These are phyloP conservation scores for Ommatoiulus sabulosus DNA, from an alignment of 2,888 invertebrate species.

Conservation along the genomic window DNA sequence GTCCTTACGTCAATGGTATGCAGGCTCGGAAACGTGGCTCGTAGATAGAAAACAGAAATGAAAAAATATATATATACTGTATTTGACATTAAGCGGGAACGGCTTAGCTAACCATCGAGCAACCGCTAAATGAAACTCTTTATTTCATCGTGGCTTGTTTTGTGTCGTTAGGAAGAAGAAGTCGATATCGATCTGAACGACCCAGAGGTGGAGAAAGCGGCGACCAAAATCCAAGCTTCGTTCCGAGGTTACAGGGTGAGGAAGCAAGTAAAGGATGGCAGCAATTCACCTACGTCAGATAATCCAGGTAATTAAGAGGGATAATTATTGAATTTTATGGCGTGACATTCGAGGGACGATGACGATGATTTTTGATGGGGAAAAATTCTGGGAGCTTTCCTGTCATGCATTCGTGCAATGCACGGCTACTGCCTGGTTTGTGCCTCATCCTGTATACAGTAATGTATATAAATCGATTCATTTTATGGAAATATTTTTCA, in stretches of 20 bases:
- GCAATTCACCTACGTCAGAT: conserved; percentile 54
- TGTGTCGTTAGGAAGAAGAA: conserved; percentile 73
- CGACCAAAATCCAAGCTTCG: conserved; percentile 91
- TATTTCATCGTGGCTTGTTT: conserved; percentile 31
- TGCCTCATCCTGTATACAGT: too few relatives aligned
- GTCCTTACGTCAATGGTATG: too few relatives aligned
- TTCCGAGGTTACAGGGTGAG: conserved; percentile 90
- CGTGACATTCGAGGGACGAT: too few relatives aligned
- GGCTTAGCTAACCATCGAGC: too few relatives aligned
- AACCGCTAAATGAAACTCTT: background rate
- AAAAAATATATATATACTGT: background rate
- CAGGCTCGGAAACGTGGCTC: too few relatives aligned
- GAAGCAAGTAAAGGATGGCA: conserved; percentile 72
- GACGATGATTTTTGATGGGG: too few relatives aligned
- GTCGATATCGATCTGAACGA: conserved; percentile 85
- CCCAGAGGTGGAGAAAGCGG: conserved; percentile 78
- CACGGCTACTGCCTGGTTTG: too few relatives aligned
- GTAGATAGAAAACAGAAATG: background rate
- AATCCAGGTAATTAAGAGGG: conserved; percentile 56
- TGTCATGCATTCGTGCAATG: too few relatives aligned
- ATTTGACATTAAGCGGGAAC: background rate
- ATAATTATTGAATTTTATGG: background rate
- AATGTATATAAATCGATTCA: too few relatives aligned
- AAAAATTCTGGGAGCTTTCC: too few relatives aligned
- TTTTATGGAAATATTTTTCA: background rate